phyloP scores from a whole-genome alignment of 1,140 invertebrate species.

The Homarus americanus region DNA sequence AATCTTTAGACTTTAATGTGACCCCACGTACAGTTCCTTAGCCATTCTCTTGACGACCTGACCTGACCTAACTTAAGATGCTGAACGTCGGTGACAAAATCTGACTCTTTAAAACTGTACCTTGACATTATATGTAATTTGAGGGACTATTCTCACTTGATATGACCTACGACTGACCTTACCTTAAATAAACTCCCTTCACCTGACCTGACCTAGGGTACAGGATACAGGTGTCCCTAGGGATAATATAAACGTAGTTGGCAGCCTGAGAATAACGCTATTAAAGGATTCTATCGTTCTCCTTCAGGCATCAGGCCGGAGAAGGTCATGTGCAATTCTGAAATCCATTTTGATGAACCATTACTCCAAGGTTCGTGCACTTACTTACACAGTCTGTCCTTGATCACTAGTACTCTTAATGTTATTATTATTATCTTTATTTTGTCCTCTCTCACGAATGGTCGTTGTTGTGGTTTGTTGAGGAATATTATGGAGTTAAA shows the following conservation, averaged over 20 bases:
- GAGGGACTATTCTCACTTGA: too few relatives aligned
- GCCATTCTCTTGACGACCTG: too few relatives aligned
- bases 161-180: too few relatives aligned
- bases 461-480: too few relatives aligned
- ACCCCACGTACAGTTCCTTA: too few relatives aligned
- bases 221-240: not conserved
- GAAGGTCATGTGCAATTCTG: conserved; percentile 74
- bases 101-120: too few relatives aligned
- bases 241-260: conserved; percentile 35
- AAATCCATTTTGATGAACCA: conserved; percentile 73
- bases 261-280: conserved; percentile 60
- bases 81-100: too few relatives aligned
- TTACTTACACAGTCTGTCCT: conserved; percentile 47
- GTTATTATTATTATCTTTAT: not conserved
- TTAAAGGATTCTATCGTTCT: conserved; percentile 68
- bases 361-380: conserved; percentile 74
- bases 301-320: conserved; percentile 75
- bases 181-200: not conserved
- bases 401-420: not conserved
- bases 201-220: not conserved
- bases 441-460: too few relatives aligned
- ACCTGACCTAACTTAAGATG: too few relatives aligned
- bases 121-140: too few relatives aligned
- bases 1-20: too few relatives aligned
- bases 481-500: too few relatives aligned